These are phyloP conservation scores for Callorhinus ursinus DNA, from an alignment of 2,113 vertebrate genomes.

Conservation along the genomic window DNA sequence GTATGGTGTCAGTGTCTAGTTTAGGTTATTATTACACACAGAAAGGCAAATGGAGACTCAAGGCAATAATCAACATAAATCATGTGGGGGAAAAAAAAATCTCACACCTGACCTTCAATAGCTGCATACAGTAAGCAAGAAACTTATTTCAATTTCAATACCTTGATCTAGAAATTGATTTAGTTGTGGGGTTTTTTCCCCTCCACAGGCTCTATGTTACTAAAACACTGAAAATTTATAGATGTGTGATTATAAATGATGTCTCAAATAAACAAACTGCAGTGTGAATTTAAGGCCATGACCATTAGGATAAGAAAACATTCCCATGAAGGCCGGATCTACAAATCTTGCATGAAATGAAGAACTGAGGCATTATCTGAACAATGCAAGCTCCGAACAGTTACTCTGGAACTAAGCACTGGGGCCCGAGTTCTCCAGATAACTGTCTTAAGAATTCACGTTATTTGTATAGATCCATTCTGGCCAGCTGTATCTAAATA, in stretches of 20 bases:
- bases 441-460: not conserved
- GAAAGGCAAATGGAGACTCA: not conserved
- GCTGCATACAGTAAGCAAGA: slow-evolving; percentile 21
- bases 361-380: not conserved
- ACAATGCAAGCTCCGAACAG: not conserved
- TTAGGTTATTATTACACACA: not conserved
- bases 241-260: not conserved
- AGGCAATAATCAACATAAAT: not conserved
- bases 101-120: not conserved
- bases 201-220: not conserved
- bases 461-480: not conserved
- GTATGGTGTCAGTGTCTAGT: not conserved
- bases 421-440: not conserved
- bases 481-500: not conserved
- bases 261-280: not conserved
- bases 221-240: slow-evolving; percentile 30
- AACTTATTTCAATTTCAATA: not conserved
- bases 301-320: slow-evolving; percentile 42
- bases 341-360: not conserved
- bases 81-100: not conserved
- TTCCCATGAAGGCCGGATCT: not conserved
- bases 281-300: not conserved
- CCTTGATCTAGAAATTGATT: slow-evolving; percentile 41
- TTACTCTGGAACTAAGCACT: not conserved
- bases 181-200: not conserved